Percentiles rank a stretch among this genome's conserved stretches.
These are phyloP conservation scores for Lymantria dispar DNA, from an alignment of 2,888 invertebrate genomes.

Conservation along the genomic window DNA sequence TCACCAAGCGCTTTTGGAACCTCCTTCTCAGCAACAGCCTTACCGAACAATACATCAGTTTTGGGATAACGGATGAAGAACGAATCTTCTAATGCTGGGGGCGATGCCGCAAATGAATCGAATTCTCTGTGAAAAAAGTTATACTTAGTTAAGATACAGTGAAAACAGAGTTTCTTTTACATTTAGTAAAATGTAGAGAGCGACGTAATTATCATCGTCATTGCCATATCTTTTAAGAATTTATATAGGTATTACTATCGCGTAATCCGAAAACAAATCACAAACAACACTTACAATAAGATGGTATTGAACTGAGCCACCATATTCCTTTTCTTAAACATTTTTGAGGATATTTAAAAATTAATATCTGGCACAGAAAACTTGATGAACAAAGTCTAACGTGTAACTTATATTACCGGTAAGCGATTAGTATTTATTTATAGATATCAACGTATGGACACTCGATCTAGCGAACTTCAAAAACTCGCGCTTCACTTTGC, in stretches of 20 bases:
- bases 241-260: not conserved
- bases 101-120: slow-evolving; percentile 81
- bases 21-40: slow-evolving; percentile 43
- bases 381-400: not conserved
- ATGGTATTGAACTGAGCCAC: slow-evolving; percentile 60
- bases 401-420: not conserved
- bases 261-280: slow-evolving; percentile 6
- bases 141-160: not conserved
- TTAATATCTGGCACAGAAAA: not conserved
- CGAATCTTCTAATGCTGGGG: slow-evolving; percentile 88
- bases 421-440: not conserved
- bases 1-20: slow-evolving; percentile 44
- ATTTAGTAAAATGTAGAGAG: too few relatives aligned
- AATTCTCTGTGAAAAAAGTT: slow-evolving; percentile 56
- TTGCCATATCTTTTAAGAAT: not conserved
- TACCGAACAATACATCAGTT: slow-evolving; percentile 61
- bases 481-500: not conserved
- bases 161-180: not conserved
- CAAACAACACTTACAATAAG: slow-evolving; percentile 55
- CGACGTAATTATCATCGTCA: too few relatives aligned
- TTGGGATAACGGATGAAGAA: slow-evolving; percentile 86
- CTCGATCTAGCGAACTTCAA: slow-evolving; percentile 25
- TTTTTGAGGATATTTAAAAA: slow-evolving; percentile 19
- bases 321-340: slow-evolving; percentile 67
- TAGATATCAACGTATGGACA: slow-evolving; percentile 36